Evolutionary conservation across 2,888 invertebrate genomes (phyloP), one percentile per base, ranked within the genome.

Genomic region (Heliconius charithonia): DNA sequence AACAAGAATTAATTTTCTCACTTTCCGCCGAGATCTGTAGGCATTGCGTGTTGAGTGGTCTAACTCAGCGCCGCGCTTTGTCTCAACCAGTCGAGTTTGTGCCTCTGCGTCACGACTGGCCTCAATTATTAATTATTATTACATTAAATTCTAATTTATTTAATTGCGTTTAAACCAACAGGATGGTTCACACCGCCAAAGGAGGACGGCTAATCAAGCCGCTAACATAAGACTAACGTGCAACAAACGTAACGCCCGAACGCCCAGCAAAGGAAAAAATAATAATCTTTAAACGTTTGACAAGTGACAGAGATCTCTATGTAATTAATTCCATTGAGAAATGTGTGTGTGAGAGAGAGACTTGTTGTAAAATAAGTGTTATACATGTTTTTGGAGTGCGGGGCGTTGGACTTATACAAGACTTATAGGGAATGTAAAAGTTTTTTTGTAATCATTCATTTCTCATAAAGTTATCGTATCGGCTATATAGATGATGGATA

Each of bases 111-210:
- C n/a, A n/a, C n/a, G n/a, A n/a, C n/a, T n/a, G n/a, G n/a, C n/a
- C n/a, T n/a, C n/a, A n/a, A n/a, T n/a, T n/a, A n/a, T n/a, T n/a
- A n/a, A n/a, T n/a, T n/a, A n/a, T n/a, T n/a, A n/a, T n/a, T n/a
- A n/a, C n/a, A n/a, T n/a, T n/a, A n/a, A n/a, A 13, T 41, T 51
- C 12, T 51, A 22, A 67, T 67, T 67, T 25, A n/a, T 25, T 69
- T 25, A 13, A 59, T 59, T 59, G 59, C n/a, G 9, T n/a, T 59
- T 29, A 27, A 10, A 41, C 19, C 27, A 27, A 62, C 94, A 98
- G 98, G 98, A 85, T 98, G 98, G 98, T 98, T 98, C 92, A 98
- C 98, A 87, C 98, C 98, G 77, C 98, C 98, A 51, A 98, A 98
- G 92, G 98, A 98, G 95, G 98, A 98, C 94, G 98, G 98, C 96